These are phyloP conservation scores for Isoperla grammatica DNA, from an alignment of 2,888 invertebrate genomes.

Conservation along the genomic window DNA sequence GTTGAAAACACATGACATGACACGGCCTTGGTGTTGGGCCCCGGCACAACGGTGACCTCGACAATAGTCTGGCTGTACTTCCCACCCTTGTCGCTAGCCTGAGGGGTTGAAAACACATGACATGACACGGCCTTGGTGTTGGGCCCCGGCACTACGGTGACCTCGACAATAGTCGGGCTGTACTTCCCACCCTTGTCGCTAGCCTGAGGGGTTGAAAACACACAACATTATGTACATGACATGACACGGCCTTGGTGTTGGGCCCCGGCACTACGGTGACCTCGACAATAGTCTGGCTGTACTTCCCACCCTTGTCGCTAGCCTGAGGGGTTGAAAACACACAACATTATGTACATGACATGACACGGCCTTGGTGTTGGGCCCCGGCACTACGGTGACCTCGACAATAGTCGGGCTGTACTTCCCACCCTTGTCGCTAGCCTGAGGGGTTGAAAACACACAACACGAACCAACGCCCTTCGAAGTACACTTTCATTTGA, in stretches of 20 bases:
- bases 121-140: too few relatives aligned
- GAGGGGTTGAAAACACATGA: too few relatives aligned
- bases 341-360: too few relatives aligned
- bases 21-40: conserved; percentile 71
- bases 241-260: conserved; percentile 67
- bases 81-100: conserved; percentile 68
- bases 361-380: conserved; percentile 66
- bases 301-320: conserved; percentile 71
- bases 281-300: conserved; percentile 81
- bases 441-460: too few relatives aligned
- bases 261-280: conserved; percentile 77
- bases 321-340: too few relatives aligned
- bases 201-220: too few relatives aligned
- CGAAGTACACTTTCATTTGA: too few relatives aligned
- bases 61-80: conserved; percentile 79
- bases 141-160: conserved; percentile 76
- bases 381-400: conserved; percentile 76
- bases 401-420: conserved; percentile 83
- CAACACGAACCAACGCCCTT: too few relatives aligned
- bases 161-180: conserved; percentile 80
- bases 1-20: too few relatives aligned
- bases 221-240: too few relatives aligned
- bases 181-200: conserved; percentile 73
- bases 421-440: conserved; percentile 72
- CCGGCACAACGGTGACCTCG: conserved; percentile 77